phyloP scores from a whole-genome alignment of 2,113 vertebrate species.

The Lophotis ruficrista region DNA sequence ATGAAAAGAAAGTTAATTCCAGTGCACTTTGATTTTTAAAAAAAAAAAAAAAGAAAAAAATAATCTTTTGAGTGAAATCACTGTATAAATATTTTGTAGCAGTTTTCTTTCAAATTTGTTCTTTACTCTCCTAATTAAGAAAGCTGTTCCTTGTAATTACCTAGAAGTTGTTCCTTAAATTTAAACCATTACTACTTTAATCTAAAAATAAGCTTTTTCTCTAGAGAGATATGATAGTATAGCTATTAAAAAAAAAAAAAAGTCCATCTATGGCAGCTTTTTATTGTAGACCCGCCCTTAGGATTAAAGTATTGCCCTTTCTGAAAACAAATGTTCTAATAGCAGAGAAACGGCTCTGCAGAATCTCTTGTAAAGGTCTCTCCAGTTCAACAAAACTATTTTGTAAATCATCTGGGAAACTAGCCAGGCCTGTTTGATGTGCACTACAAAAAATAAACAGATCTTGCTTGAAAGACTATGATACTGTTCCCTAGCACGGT shows the following conservation, averaged over 20 bases:
- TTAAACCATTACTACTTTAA: neutral
- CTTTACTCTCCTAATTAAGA: neutral
- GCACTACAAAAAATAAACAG: neutral
- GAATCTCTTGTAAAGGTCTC: neutral
- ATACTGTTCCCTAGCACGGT: neutral
- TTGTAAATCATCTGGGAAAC: constrained; percentile 25
- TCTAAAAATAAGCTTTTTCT: constrained; percentile 6
- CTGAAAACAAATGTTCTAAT: neutral
- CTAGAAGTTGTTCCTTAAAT: neutral
- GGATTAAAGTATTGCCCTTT: neutral
- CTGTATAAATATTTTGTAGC: neutral
- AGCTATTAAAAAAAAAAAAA: neutral
- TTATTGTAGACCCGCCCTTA: neutral
- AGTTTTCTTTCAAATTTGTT: neutral
- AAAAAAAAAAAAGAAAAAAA: neutral
- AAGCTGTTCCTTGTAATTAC: neutral
- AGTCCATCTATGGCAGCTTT: neutral
- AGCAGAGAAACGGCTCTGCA: neutral
- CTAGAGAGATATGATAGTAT: neutral
- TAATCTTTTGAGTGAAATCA: neutral
- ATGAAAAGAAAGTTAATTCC: neutral
- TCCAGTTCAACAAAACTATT: neutral
- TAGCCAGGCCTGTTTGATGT: neutral
- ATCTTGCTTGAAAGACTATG: neutral
- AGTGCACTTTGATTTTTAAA: neutral